These are phyloP conservation scores for Chaenogobius annularis DNA, from an alignment of 2,113 vertebrate species.

Conservation along the genomic window DNA sequence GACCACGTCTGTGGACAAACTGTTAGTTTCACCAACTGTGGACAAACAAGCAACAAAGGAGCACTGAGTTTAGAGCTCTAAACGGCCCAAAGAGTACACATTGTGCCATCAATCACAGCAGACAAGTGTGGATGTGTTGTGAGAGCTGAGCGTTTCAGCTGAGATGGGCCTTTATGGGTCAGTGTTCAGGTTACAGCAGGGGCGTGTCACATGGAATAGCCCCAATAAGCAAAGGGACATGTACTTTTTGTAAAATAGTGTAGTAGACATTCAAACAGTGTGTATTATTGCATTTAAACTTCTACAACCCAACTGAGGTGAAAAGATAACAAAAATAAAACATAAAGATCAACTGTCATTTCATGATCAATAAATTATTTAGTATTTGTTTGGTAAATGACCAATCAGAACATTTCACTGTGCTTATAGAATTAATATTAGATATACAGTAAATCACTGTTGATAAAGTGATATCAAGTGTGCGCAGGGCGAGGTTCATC, in stretches of 20 bases:
- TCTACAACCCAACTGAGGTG: neutral
- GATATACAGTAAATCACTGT: neutral
- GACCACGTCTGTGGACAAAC: conserved; percentile 56
- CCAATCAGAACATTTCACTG: neutral
- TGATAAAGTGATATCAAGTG: conserved; percentile 39
- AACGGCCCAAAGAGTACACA: conserved; percentile 1
- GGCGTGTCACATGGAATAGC: neutral
- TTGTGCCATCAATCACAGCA: neutral
- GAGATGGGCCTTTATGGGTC: conserved; percentile 1
- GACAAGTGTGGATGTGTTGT: conserved; percentile 7
- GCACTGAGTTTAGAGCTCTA: conserved; percentile 6
- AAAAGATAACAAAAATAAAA: neutral
- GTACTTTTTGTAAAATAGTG: neutral
- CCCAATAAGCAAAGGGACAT: neutral
- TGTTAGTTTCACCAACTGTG: conserved; percentile 47
- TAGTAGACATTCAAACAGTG: neutral
- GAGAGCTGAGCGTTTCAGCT: neutral
- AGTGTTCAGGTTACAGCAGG: conserved; percentile 2
- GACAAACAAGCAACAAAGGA: conserved; percentile 50
- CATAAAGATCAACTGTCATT: neutral
- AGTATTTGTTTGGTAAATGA: neutral
- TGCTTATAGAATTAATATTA: neutral
- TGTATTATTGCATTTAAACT: neutral
- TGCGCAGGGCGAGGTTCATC: conserved; percentile 50
- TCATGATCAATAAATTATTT: neutral